Base-by-base conservation (phyloP, 1,140 invertebrate genomes). In the Tribolium castaneum region DNA sequence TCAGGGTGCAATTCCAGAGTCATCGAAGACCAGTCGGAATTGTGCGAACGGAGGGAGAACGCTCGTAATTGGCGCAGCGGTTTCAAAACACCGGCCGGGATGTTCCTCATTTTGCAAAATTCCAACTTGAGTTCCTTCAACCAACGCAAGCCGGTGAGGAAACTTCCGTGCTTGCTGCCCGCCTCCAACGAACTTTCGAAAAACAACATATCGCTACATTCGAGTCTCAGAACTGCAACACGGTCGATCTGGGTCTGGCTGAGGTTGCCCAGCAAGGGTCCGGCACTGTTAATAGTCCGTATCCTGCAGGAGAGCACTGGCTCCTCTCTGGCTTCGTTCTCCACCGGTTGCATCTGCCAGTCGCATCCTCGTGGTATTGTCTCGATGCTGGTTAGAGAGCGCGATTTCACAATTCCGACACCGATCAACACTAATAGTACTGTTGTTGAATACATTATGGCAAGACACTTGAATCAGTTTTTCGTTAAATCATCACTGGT, bases 1-100 rank as follows among this genome's bases (percentile, higher is more conserved):
- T 93, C 91, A 16, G 91, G 87, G 81, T 92, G 89, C n/a, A 96
- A 85, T 80, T 93, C 93, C 86, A 95, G 89, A 19, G 91, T 91
- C 90, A 94, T 93, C 22, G 92, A 90, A 1, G 93, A 94, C 94
- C 94, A 94, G 83, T 95, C 93, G 79, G 91, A 92, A 84, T 95
- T 95, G 84, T 92, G 91, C 45, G 94, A 95, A 12, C 92, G 90
- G 78, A 96, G 86, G 2, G 91, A 89, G 13, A 96, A 86, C 62
- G 89, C 90, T 71, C 91, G 90, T 3, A 96, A 87, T 81, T 93
- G 91, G 77, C 88, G 88, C 35, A 94, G 89, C 52, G 91, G 89
- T 35, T 90, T 86, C 81, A 96, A 92, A 19, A 91, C 92, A 51
- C 90, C 90, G 35, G 90, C 88, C 7, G 94, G 93, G 78, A 96